phyloP scores from a whole-genome alignment of 2,113 vertebrate genomes.

The Odontophorus gujanensis region DNA sequence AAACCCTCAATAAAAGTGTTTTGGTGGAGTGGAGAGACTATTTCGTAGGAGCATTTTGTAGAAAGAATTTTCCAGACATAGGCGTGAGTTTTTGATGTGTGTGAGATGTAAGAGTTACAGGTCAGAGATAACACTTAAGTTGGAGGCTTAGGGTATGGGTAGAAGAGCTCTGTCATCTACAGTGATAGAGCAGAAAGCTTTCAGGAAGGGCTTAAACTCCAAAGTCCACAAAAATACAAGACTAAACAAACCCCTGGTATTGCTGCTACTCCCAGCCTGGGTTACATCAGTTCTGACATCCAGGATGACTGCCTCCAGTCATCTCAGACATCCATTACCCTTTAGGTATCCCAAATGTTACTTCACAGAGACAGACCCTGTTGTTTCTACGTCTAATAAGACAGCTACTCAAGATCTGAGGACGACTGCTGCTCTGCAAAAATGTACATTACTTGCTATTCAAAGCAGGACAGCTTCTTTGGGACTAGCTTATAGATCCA shows the following conservation, averaged over 20 bases:
- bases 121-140: not conserved
- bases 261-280: not conserved
- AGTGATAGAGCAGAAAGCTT: not conserved
- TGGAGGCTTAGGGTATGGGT: not conserved
- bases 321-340: not conserved
- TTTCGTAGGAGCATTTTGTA: not conserved
- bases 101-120: not conserved
- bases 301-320: not conserved
- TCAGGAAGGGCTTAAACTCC: not conserved
- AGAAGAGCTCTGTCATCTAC: not conserved
- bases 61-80: not conserved
- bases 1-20: not conserved
- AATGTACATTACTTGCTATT: slow-evolving; percentile 31
- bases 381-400: not conserved
- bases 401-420: not conserved
- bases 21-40: not conserved
- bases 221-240: not conserved
- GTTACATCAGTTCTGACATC: not conserved
- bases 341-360: not conserved
- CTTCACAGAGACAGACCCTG: not conserved
- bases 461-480: slow-evolving; percentile 33
- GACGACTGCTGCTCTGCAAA: not conserved
- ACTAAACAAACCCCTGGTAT: not conserved
- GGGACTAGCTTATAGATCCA: slow-evolving; percentile 58
- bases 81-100: not conserved